Evolutionary conservation across 1,140 invertebrate species (phyloP).

Genomic region (Druon quercuslanigerum): DNA sequence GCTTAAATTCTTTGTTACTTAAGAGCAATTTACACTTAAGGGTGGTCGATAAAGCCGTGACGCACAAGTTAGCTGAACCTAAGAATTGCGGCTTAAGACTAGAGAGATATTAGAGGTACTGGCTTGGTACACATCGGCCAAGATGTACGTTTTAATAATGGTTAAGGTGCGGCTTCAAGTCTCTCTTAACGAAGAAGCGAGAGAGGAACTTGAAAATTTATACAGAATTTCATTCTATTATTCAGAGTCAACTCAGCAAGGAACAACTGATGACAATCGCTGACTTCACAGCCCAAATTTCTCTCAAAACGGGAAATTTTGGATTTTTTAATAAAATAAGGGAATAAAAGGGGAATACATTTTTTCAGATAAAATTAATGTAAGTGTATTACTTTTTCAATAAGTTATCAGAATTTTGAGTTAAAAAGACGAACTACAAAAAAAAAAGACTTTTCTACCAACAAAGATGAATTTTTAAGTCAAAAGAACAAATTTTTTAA

Average conservation of each 20-base stretch:
- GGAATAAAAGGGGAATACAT: too few species aligned
- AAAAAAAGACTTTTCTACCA: too few species aligned
- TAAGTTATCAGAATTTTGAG: too few species aligned
- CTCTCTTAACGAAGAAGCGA: neutral
- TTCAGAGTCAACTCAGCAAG: neutral
- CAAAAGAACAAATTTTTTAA: too few species aligned
- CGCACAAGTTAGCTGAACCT: neutral
- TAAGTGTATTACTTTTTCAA: too few species aligned
- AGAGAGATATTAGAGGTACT: constrained; percentile 9
- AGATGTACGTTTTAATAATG: constrained; percentile 27
- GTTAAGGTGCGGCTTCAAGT: constrained; percentile 18
- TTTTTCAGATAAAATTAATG: too few species aligned
- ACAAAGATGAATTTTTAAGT: too few species aligned
- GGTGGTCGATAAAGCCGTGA: constrained; percentile 23
- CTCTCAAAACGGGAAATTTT: too few species aligned
- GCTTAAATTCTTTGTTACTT: neutral
- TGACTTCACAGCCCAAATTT: too few species aligned
- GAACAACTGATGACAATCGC: neutral
- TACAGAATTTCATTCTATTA: neutral
- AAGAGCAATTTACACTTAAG: neutral
- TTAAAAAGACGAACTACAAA: too few species aligned
- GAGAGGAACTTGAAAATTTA: constrained; percentile 5
- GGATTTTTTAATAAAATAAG: too few species aligned
- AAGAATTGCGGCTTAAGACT: constrained; percentile 8
- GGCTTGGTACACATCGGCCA: constrained; percentile 5